Conservation (phyloP, 2,888 invertebrate genomes). For the Pimpla rufipes region DNA sequence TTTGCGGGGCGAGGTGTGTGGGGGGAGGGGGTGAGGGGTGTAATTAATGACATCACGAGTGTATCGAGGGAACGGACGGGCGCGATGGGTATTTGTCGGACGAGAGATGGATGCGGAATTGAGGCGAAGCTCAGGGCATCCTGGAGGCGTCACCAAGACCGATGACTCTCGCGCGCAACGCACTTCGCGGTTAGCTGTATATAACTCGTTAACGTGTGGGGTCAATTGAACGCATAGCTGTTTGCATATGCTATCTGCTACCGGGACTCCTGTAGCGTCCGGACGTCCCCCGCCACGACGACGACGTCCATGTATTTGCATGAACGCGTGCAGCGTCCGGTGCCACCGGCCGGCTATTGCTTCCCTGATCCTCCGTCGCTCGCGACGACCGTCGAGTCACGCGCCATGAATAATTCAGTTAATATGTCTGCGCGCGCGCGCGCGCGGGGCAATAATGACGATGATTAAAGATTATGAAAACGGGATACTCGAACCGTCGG, state of each 20-base stretch:
- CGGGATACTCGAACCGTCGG: constrained; percentile 19
- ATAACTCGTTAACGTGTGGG: constrained; percentile 61
- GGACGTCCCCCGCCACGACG: constrained; percentile 12
- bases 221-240: constrained; percentile 62
- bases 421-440: constrained; percentile 59
- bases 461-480: constrained; percentile 57
- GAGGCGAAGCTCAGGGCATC: constrained; percentile 17
- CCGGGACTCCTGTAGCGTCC: constrained; percentile 14
- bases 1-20: no score
- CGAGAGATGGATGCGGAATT: constrained; percentile 10
- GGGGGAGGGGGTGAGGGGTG: no score
- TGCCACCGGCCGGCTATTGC: constrained; percentile 26
- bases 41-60: background rate
- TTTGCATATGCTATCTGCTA: constrained; percentile 54
- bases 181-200: constrained; percentile 44
- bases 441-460: constrained; percentile 54
- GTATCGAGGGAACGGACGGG: background rate
- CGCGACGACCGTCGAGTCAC: constrained; percentile 50
- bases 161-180: constrained; percentile 60
- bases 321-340: constrained; percentile 55
- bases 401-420: constrained; percentile 66
- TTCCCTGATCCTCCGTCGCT: constrained; percentile 32
- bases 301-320: constrained; percentile 56
- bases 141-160: constrained; percentile 62
- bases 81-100: background rate